Percentiles rank a stretch among this genome's conserved stretches.
These are phyloP conservation scores for Champsocephalus gunnari DNA, from an alignment of 2,797 vertebrate species.

Conservation along the genomic window DNA sequence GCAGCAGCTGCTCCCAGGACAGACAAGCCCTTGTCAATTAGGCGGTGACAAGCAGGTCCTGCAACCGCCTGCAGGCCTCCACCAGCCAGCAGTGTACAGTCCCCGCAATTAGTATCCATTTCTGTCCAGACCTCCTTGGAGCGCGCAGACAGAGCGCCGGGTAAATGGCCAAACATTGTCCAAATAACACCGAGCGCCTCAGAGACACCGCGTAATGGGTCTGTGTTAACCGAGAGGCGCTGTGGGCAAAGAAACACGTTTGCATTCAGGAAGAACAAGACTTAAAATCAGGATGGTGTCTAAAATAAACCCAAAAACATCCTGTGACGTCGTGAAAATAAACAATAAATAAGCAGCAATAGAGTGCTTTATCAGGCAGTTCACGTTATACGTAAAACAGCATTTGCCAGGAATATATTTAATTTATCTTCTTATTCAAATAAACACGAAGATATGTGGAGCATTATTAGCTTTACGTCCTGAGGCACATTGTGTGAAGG, in stretches of 20 bases:
- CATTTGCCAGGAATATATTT: too few species aligned
- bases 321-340: background rate
- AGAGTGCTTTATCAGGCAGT: too few species aligned
- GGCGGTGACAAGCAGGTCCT: constrained; percentile 97
- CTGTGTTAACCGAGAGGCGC: constrained; percentile 66
- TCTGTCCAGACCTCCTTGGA: constrained; percentile 95
- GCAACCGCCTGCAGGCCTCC: constrained; percentile 90
- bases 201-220: constrained; percentile 80
- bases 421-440: background rate
- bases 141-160: constrained; percentile 87
- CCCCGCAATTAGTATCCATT: constrained; percentile 99
- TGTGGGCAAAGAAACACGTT: constrained; percentile 53
- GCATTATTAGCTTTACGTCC: background rate
- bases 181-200: constrained; percentile 68
- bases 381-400: too few species aligned
- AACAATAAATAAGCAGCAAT: background rate
- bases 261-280: constrained; percentile 36
- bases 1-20: constrained; percentile 99
- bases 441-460: background rate
- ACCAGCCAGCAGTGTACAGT: constrained; percentile 93
- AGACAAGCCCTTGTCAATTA: constrained; percentile 99
- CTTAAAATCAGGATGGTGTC: background rate
- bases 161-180: constrained; percentile 81
- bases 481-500: too few species aligned
- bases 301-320: background rate